Evolutionary conservation across 1,140 invertebrate genomes (phyloP), one percentile per base, ranked within the genome.

Genomic region (Protaetia brevitarsis): DNA sequence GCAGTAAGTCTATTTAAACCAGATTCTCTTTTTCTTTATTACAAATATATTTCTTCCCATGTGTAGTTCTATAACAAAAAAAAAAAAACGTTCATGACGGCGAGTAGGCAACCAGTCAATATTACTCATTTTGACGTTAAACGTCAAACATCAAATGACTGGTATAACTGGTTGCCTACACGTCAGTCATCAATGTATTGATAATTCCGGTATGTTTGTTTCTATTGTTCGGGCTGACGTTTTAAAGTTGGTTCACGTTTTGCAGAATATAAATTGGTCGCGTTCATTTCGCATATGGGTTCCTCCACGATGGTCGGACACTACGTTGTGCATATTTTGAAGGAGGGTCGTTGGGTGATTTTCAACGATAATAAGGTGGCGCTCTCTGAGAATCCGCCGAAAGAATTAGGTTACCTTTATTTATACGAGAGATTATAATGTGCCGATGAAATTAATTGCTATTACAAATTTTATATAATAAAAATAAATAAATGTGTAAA

Each of bases 301-400:
- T 91, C 93, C 6, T 97, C 95, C 0, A 91, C 95, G 10, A 90
- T 92, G 84, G 95, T 96, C 64, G 97, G 97, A 1, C 97, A 99
- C 82, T 99, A 99, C 76, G 96, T 99, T 2, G 96, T 94, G 77
- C 97, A 99, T 81, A 90, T 99, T 65, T 82, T 91, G 56, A 94
- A 95, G 75, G 85, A 93, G 72, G 87, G 85, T n/a, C 85, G 87
- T 65, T 99, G 97, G 97, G 89, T 96, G 34, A 97, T 99, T 76
- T 99, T 89, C 81, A 99, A 99, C 77, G 97, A 99, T 79, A 95
- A 96, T 79, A 99, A 98, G 82, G 97, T 99, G 30, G 95, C 95
- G 64, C 82, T 95, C 56, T 98, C 95, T 23, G 95, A 97, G 83
- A 91, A 97, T 78, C 95, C 96, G 37, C 96, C 96, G 61, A 96